Evolutionary conservation across 2,113 vertebrate species (phyloP), one percentile per base, ranked within the genome.

Genomic region (Arothron firmamentum): DNA sequence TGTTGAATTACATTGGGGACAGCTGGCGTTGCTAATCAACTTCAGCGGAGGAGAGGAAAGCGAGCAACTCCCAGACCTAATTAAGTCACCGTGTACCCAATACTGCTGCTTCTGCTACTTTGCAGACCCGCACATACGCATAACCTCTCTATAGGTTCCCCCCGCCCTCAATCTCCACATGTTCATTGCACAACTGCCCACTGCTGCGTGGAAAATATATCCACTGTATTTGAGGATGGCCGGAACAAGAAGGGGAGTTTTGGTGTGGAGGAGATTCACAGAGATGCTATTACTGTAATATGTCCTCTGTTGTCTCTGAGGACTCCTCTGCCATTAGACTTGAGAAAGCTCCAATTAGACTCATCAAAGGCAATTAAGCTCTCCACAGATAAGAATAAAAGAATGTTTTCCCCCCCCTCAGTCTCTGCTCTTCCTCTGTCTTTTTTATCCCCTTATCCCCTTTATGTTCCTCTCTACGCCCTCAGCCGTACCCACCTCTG

Each of bases 21-120:
- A 89, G 88, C 88, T 89, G 88, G 88, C 85, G 84, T 87, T 88
- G 85, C 86, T 89, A 89, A 89, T 89, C 88, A 89, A 89, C 88
- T 88, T 88, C 86, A 88, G 88, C 83, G 87, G 85, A 88, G 83
- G 83, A 87, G 77, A 87, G 88, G 86, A 86, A 89, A 88, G 85
- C 72, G 76, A 88, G 82, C 86, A 83, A 80, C 88, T 87, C 86
- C 80, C 83, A 87, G 85, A 87, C 86, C 88, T 89, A 89, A 89
- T 89, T 89, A 89, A 89, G 82, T 89, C 88, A 88, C 83, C 83
- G 85, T 85, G 78, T 84, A 85, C 75, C 83, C 86, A 80, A 82
- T 85, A 82, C 77, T 82, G 79, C 88, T 85, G 86, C 83, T 87
- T 52, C 84, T 63, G 78, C 85, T 84, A 68, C 75, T 83, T 75